Percentiles rank a stretch among this genome's conserved stretches.
Evolutionary conservation across 2,888 invertebrate species (phyloP).

Genomic region (Pimpla rufipes): DNA sequence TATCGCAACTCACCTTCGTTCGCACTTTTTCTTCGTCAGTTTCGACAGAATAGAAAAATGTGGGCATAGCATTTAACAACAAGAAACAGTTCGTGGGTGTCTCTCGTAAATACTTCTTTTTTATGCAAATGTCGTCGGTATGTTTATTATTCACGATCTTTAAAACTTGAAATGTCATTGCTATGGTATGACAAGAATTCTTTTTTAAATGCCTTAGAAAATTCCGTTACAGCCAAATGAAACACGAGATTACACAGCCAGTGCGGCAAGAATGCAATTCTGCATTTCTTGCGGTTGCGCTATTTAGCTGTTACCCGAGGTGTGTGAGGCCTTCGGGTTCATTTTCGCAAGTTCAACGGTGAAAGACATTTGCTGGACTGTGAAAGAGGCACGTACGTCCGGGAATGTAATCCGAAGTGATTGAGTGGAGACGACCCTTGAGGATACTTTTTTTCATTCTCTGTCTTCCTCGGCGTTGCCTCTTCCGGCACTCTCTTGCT

Average conservation of each 20-base stretch:
- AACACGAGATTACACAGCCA: too few species aligned
- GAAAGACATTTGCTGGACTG: constrained; percentile 24
- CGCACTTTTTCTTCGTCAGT: background rate
- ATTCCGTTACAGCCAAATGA: too few species aligned
- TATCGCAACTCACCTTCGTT: background rate
- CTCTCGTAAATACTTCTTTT: too few species aligned
- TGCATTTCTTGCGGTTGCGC: background rate
- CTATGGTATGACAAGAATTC: too few species aligned
- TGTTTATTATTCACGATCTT: background rate
- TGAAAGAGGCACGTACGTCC: constrained; percentile 60
- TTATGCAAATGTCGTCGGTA: background rate
- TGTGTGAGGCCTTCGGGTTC: constrained; percentile 5
- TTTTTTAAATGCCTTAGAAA: too few species aligned
- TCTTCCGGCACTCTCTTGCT: constrained; percentile 23
- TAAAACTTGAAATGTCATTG: too few species aligned
- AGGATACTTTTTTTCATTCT: constrained; percentile 27
- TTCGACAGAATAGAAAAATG: background rate
- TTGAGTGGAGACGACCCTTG: constrained; percentile 66
- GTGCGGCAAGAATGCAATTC: background rate
- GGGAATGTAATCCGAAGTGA: constrained; percentile 67
- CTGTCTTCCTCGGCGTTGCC: constrained; percentile 13
- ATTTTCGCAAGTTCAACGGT: constrained; percentile 17
- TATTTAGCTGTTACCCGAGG: background rate
- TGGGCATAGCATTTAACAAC: background rate
- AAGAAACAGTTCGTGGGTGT: too few species aligned